Base-by-base conservation (phyloP, 2,797 vertebrate species). In the Vireo griseus region DNA sequence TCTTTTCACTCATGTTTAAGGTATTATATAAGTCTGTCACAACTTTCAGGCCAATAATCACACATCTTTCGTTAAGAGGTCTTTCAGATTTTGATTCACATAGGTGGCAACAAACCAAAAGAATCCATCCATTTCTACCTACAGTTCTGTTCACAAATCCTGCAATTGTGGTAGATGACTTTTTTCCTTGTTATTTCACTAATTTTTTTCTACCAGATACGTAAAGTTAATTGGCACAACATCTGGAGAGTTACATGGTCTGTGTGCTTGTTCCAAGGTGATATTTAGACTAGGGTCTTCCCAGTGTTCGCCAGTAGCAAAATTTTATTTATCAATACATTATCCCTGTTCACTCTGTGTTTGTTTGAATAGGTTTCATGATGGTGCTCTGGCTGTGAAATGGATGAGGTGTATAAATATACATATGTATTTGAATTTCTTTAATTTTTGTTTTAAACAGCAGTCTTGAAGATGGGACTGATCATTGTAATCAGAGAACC, bases 161-260 rank as follows among this genome's bases (percentile, higher is more conserved):
- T 69, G 63, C 52, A 72, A 9, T 12, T 25, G 57, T 65, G 17
- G 35, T 74, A 44, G 21, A 42, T 92, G 65, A 81, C 76, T 91
- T 75, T 72, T 63, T 76, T 92, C 42, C 50, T 79, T 92, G 54
- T 48, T 86, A 94, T 79, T 88, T 82, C 68, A 90, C 54, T 87
- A 54, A 74, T 65, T 78, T 72, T 73, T 93, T 86, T 44, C 82
- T 81, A 81, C 15, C 35, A 82, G 68, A 57, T 68, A 92, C 5
- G 20, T 88, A 45, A 83, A 91, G 61, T 68, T 72, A 86, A 88
- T 96, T 92, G 89, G 19, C 55, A 94, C 69, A 96, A 90, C 85
- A 96, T 83, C 69, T 95, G 62, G 48, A 95, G 72, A 96, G 96
- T 92, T 96, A 94, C 52, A 91, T 72, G 67, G 28, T 13, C 71